Base-by-base conservation (phyloP, 2,797 vertebrate species). In the Anas georgica region DNA sequence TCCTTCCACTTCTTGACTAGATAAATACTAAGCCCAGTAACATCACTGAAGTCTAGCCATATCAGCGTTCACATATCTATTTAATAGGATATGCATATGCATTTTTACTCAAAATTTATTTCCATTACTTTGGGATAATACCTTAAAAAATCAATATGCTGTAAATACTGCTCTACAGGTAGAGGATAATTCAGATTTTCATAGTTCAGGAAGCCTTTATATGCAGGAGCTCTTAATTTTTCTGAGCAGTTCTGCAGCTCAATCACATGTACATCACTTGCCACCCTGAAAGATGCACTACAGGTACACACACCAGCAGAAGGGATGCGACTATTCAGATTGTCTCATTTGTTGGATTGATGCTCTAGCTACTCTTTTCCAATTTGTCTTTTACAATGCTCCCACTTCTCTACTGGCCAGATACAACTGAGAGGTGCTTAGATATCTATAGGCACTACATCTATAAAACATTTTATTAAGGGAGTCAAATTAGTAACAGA, bases 251-350 rank as follows among this genome's bases (percentile, higher is more conserved):
- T 54, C 81, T 56, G 55, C 50, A 90, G 35, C 20, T 64, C 28
- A 18, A 62, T 46, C 81, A 37, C 1, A 12, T 1, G 26, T 1
- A 17, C 9, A 31, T 8, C 13, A 5, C 16, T 37, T n/a, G 5
- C 29, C 55, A 52, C 1, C 0, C 22, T 20, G 12, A 0, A 1
- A 35, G n/a, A 63, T 41, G 28, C 39, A 8, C 31, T 15, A 25
- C 0, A 35, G 45, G 12, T 37, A 52, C 6, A 9, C 12, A 21
- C 54, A 25, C 59, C n/a, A 70, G 48, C 26, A 78, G 10, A 39
- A 90, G 46, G 37, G 39, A 75, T n/a, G 10, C 0, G 12, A n/a
- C 8, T 74, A 17, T 3, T 58, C 6, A 4, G 2, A 33, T 52
- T 17, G 26, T 9, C 11, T 52, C 17, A 8, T 29, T 66, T 54